A percentile compares a stretch with the other conserved stretches of the same genome.
These are phyloP conservation scores for Platalea minor DNA, from an alignment of 2,797 vertebrate species.

Conservation along the genomic window DNA sequence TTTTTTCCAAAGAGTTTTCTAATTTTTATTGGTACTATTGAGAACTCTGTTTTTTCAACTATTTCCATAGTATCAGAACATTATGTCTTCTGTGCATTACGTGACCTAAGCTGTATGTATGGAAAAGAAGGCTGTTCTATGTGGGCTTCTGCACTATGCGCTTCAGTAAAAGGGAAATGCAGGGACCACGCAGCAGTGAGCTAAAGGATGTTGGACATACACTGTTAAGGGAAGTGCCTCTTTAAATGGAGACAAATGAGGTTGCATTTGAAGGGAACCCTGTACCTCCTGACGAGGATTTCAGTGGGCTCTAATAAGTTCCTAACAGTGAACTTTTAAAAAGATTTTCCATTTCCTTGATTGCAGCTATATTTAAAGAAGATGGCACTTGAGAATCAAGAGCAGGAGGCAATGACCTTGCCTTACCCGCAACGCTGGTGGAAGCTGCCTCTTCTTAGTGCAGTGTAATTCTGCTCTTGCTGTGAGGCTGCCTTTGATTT, in stretches of 20 bases:
- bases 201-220: not conserved
- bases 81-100: not conserved
- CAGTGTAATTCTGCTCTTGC: not conserved
- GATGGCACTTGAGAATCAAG: conserved; percentile 1
- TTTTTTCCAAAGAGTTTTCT: not conserved
- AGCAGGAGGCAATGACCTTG: not conserved
- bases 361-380: conserved; percentile 8
- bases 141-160: not conserved
- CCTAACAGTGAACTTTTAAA: not conserved
- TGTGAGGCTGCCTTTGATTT: not conserved
- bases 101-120: not conserved
- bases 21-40: not conserved
- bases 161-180: not conserved
- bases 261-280: not conserved
- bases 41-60: not conserved
- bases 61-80: not conserved
- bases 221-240: not conserved
- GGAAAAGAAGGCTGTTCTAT: not conserved
- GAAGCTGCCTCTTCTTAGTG: not conserved
- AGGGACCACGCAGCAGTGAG: not conserved
- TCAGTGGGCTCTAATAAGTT: not conserved
- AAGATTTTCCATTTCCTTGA: conserved; percentile 40
- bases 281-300: not conserved
- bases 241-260: not conserved
- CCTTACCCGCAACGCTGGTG: not conserved